Percentiles rank a stretch among this genome's conserved stretches.
Evolutionary conservation across 2,888 invertebrate species (phyloP).

Genomic region (Pardosa pseudoannulata): DNA sequence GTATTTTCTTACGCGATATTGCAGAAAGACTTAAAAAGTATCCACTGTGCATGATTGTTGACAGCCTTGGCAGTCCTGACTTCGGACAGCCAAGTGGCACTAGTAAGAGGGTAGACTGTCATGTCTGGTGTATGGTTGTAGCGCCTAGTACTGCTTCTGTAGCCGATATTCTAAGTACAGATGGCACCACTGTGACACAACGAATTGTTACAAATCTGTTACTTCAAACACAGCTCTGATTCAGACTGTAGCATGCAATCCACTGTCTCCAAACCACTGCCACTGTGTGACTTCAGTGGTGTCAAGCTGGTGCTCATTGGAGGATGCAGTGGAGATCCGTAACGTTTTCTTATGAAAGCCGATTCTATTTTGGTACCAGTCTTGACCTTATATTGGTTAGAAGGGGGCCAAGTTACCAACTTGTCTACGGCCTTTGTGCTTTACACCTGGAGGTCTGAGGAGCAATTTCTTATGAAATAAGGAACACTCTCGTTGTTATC

Average conservation of each 20-base stretch:
- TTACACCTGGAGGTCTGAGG: not conserved
- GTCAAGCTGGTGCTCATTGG: too few relatives aligned
- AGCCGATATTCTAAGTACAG: not conserved
- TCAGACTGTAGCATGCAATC: not conserved
- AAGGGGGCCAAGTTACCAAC: too few relatives aligned
- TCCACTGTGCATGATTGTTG: constrained; percentile 6
- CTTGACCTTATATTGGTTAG: too few relatives aligned
- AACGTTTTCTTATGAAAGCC: too few relatives aligned
- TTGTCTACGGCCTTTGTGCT: not conserved
- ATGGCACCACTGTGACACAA: not conserved
- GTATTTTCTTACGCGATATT: not conserved
- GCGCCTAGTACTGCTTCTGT: not conserved
- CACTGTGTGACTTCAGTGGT: too few relatives aligned
- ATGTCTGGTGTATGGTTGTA: not conserved
- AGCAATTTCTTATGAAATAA: not conserved
- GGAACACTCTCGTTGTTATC: not conserved
- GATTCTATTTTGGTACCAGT: too few relatives aligned
- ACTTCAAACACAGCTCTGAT: not conserved
- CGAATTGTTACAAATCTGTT: not conserved
- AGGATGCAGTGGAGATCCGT: too few relatives aligned
- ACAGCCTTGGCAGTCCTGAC: not conserved
- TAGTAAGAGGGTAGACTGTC: not conserved
- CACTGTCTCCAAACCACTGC: not conserved
- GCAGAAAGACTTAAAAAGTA: too few relatives aligned
- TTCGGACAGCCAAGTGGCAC: not conserved